Evolutionary conservation across 2,888 invertebrate species (phyloP).

Genomic region (Acrobasis consociella): DNA sequence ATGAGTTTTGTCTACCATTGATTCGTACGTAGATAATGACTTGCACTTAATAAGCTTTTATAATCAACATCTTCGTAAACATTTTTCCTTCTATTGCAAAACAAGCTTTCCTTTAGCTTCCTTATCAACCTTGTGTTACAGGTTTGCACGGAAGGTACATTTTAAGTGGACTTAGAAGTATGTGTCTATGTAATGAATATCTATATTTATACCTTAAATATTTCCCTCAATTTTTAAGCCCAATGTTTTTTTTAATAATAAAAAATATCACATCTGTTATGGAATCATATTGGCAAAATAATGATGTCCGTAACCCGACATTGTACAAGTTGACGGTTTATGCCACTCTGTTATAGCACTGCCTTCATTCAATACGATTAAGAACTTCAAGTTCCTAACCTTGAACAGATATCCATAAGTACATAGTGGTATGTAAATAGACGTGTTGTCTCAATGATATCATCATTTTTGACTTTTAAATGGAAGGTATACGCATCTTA

Average conservation of each 20-base stretch:
- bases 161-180: no score
- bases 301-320: neutral
- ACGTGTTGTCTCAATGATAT: conserved; percentile 45
- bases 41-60: neutral
- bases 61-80: no score
- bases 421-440: conserved; percentile 30
- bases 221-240: no score
- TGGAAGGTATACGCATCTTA: conserved; percentile 39
- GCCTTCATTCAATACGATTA: conserved; percentile 1
- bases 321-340: neutral
- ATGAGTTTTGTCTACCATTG: neutral
- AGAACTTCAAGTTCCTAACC: conserved; percentile 27
- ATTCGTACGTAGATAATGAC: neutral
- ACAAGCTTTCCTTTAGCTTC: no score
- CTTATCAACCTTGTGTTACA: no score
- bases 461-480: conserved; percentile 46
- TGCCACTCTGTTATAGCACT: neutral
- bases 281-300: neutral
- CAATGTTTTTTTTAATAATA: no score
- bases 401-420: conserved; percentile 27
- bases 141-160: no score
- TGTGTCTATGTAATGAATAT: no score
- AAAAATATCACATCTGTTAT: no score
- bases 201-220: no score
- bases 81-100: no score